Conservation (phyloP, 1,140 invertebrate species). For the Dreissena polymorpha region DNA sequence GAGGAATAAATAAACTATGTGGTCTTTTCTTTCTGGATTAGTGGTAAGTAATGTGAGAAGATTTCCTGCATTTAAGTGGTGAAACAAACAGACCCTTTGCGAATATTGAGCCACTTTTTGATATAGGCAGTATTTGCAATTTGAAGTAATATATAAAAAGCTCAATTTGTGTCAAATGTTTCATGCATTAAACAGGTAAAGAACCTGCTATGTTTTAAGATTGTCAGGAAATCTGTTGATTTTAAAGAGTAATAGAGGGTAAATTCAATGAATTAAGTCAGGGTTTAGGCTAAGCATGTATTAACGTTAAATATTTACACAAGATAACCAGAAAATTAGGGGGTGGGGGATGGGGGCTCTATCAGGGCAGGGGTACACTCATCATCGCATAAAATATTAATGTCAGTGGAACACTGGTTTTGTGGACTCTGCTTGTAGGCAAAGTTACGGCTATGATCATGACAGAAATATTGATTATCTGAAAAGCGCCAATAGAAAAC, state of each 20-base stretch:
- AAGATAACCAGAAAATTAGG: no score
- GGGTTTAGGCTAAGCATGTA: no score
- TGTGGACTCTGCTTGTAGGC: no score
- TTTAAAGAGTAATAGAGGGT: not conserved
- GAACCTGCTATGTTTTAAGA: not conserved
- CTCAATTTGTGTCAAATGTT: not conserved
- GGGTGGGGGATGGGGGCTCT: no score
- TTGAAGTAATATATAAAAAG: not conserved
- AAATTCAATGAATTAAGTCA: no score
- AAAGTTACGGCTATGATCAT: no score
- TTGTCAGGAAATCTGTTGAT: not conserved
- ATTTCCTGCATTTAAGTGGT: not conserved
- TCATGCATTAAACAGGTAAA: not conserved
- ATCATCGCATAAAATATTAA: no score
- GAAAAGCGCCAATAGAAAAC: no score
- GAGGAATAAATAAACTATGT: not conserved
- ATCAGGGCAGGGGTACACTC: no score
- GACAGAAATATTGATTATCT: no score
- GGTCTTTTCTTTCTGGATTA: constrained; percentile 34
- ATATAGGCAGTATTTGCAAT: not conserved
- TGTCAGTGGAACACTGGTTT: no score
- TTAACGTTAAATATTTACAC: no score
- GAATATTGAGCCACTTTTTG: not conserved
- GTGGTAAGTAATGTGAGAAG: constrained; percentile 8
- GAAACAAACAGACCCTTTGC: not conserved